Evolutionary conservation across 2,797 vertebrate genomes (phyloP).

Genomic region (Cichlasoma orientale): DNA sequence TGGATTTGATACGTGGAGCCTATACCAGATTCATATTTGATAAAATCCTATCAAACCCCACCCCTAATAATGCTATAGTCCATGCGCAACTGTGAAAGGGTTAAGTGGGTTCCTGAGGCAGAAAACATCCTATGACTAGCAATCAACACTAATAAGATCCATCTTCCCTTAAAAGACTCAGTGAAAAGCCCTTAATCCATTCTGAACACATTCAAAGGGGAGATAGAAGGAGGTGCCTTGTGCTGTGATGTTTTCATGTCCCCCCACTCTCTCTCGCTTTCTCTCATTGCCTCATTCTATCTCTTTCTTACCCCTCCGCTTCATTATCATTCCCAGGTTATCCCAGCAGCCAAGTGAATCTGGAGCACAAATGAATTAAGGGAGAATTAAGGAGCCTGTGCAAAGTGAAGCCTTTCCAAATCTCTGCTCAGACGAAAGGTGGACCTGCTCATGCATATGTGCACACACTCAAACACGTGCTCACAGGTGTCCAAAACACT

Average conservation of each 20-base stretch:
- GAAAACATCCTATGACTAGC: constrained; percentile 87
- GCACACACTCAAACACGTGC: constrained; percentile 34
- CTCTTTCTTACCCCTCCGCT: constrained; percentile 57
- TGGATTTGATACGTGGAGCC: neutral
- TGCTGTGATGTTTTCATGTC: constrained; percentile 75
- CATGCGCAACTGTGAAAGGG: constrained; percentile 63
- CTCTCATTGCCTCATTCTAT: constrained; percentile 4
- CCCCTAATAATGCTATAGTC: neutral
- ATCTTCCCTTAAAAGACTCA: constrained; percentile 88
- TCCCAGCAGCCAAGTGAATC: constrained; percentile 90
- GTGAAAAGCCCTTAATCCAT: constrained; percentile 95
- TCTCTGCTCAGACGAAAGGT: constrained; percentile 93
- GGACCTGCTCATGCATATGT: constrained; percentile 43
- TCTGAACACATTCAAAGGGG: constrained; percentile 92
- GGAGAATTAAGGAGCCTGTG: constrained; percentile 92
- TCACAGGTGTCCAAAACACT: constrained; percentile 2
- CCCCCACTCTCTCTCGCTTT: constrained; percentile 11
- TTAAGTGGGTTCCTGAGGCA: constrained; percentile 79
- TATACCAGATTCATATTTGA: constrained; percentile 3
- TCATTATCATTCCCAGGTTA: constrained; percentile 95
- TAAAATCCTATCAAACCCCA: constrained; percentile 8
- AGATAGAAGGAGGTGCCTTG: constrained; percentile 76
- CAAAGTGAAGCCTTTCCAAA: constrained; percentile 92
- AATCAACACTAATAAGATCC: constrained; percentile 95
- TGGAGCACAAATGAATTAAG: constrained; percentile 96